Evolutionary conservation across 92 coral and sea anemone species (phyloP).

Genomic region (Galaxea fascicularis): DNA sequence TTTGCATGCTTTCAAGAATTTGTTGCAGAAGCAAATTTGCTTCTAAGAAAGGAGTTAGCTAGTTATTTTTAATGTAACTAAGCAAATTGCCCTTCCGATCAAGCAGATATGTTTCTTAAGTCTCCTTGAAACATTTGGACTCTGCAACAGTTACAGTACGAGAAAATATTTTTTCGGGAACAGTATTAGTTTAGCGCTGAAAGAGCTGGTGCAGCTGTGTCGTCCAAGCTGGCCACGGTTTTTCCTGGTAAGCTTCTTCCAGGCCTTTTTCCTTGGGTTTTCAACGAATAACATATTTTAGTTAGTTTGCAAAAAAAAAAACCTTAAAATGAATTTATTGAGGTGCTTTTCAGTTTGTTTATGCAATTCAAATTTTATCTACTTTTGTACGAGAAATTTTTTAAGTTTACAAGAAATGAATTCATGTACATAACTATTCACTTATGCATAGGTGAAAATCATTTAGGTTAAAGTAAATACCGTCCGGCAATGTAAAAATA

Average conservation of each 20-base stretch:
- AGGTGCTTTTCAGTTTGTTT: neutral
- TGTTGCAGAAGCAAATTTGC: too few species aligned
- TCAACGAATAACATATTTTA: neutral
- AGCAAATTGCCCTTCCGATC: too few species aligned
- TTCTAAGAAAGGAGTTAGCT: too few species aligned
- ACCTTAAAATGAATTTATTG: neutral
- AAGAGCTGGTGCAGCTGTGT: neutral
- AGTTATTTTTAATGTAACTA: too few species aligned
- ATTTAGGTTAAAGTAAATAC: slow-evolving; percentile 14
- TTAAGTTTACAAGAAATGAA: slow-evolving; percentile 30
- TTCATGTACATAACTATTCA: slow-evolving; percentile 33
- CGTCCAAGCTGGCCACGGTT: too few species aligned
- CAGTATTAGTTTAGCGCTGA: too few species aligned
- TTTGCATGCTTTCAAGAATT: too few species aligned
- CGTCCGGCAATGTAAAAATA: slow-evolving; percentile 25
- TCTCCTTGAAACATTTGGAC: too few species aligned
- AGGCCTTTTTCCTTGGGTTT: neutral
- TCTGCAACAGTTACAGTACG: too few species aligned
- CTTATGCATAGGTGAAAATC: slow-evolving; percentile 9
- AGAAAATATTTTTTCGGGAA: neutral
- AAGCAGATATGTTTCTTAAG: too few species aligned
- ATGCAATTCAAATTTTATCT: slow-evolving; percentile 34
- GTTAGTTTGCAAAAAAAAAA: neutral
- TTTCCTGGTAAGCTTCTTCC: neutral
- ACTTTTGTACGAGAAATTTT: slow-evolving; percentile 51